Evolutionary conservation across 2,888 invertebrate genomes (phyloP), one percentile per base, ranked within the genome.

Genomic region (Hoplodrina ambigua): DNA sequence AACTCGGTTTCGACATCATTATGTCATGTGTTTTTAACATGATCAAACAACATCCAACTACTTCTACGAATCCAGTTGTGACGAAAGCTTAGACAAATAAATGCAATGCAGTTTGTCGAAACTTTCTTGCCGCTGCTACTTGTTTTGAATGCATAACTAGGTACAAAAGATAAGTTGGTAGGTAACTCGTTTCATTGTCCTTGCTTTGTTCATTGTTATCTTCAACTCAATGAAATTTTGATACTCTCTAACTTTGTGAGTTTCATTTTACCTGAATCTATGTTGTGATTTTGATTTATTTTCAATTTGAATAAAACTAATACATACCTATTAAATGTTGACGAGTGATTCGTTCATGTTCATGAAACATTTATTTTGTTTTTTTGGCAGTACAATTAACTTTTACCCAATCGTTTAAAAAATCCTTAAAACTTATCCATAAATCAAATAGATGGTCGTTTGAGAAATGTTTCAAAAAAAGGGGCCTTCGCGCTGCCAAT

Each of bases 81-180:
- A 46, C 17, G 52, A n/a, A n/a, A n/a, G n/a, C 50, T 19, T 69
- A 4, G 72, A 13, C 5, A 19, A 37, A 30, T 15, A 57, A 71
- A 25, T 49, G 50, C 46, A 10, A 54, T n/a, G 37, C 20, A n/a
- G 30, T 30, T 55, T 74, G 4, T 64, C 30, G 7, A 56, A 75
- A 44, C 44, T 44, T 76, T 56, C 56, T 56, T 50, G 33, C 44
- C 19, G 5, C 5, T 55, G 3, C 37, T 54, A 53, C 13, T 46
- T 25, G 30, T 41, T 59, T 52, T 30, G 20, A 69, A 37, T 63
- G 46, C 37, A 37, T 37, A 25, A 25, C 2, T 25, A 25, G 25
- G 25, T 25, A 33, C 8, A 15, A 44, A n/a, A 6, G 50, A 15
- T 52, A 11, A 19, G 17, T 46, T 46, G 46, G 17, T 46, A 46